Base-by-base conservation (phyloP, 2,888 invertebrate species). In the Drosophila melanosoma region DNA sequence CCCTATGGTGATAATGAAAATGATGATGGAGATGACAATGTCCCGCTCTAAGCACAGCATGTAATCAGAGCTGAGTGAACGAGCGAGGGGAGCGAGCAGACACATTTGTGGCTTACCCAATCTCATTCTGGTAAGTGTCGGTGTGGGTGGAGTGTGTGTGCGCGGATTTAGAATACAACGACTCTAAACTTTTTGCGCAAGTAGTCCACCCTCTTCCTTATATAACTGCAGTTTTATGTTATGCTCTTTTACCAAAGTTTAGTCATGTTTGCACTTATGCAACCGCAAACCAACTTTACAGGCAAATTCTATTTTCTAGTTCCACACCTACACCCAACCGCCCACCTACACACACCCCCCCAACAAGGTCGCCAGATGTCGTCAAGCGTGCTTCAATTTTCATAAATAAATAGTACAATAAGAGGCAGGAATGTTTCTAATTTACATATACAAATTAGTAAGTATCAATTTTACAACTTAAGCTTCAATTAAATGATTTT, bases 271-370 rank as follows among this genome's bases (percentile, higher is more conserved):
- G 53, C 57, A 65, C 20, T 57, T 70, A 74, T 73, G 64, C 70
- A 77, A 71, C 69, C 71, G 51, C 81, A 77, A 49, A 60, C 61
- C 69, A 85, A 74, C 58, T 69, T 71, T 71, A 64, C 51, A 56
- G 70, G 73, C 82, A 67, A 82, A 76, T 72, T 11, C 8, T 53
- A 23, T 10, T 7, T 73, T 58, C 56, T 74, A 20, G 79, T 23
- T 15, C 36, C 35, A 53, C 23, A 36, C 57, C 52, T 57, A 51
- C 62, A 32, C 45, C 38, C 29, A 40, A 32, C 20, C 15, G 15
- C 1, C 8, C 15, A 57, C 20, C 20, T 20, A 20, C 42, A 12
- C 12, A 20, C 42, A 15, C 17, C 12, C 17, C 1, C 17, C 11
- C 36, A 54, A 54, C 56, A 56, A 38, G 38, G 45, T 40, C 53